These are phyloP conservation scores for Alexandromys fortis DNA, from an alignment of 2,113 vertebrate species.

Conservation along the genomic window DNA sequence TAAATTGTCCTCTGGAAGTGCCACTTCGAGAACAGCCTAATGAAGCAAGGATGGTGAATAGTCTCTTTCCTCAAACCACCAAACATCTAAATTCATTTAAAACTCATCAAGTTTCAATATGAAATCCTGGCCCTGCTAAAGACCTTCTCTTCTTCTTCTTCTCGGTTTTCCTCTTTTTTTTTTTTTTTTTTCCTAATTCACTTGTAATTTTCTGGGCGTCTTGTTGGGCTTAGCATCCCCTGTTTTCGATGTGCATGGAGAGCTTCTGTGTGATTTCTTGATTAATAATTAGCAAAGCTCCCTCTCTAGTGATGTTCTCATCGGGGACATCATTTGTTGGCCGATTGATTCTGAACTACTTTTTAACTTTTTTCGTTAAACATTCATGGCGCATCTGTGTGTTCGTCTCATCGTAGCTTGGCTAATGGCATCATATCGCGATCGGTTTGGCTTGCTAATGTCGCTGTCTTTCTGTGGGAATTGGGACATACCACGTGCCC, in stretches of 20 bases:
- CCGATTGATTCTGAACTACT: conserved; percentile 86
- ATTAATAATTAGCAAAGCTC: conserved; percentile 78
- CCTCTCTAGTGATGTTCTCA: conserved; percentile 68
- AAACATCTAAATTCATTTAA: conserved; percentile 76
- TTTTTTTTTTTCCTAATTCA: conserved; percentile 70
- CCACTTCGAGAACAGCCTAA: conserved; percentile 82
- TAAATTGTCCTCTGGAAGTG: conserved; percentile 79
- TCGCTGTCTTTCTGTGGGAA: conserved; percentile 76
- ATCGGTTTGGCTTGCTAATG: conserved; percentile 71
- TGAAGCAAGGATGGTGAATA: conserved; percentile 83
- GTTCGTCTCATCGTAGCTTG: conserved; percentile 82
- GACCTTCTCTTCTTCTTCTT: conserved; percentile 51
- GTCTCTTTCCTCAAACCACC: conserved; percentile 83
- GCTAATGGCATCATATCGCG: conserved; percentile 80
- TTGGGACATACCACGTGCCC: not conserved
- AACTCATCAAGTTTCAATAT: conserved; percentile 86
- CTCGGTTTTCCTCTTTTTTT: not conserved
- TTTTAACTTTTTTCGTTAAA: conserved; percentile 85
- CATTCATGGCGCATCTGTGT: conserved; percentile 83
- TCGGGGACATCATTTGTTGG: conserved; percentile 81
- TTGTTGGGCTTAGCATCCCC: conserved; percentile 69
- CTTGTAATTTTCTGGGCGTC: conserved; percentile 77
- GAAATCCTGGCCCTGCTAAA: conserved; percentile 80
- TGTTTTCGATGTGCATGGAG: conserved; percentile 62
- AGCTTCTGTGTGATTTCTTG: conserved; percentile 78